Percentiles rank a stretch among this genome's conserved stretches.
These are phyloP conservation scores for Thinocorus orbignyianus DNA, from an alignment of 2,113 vertebrate genomes.

Conservation along the genomic window DNA sequence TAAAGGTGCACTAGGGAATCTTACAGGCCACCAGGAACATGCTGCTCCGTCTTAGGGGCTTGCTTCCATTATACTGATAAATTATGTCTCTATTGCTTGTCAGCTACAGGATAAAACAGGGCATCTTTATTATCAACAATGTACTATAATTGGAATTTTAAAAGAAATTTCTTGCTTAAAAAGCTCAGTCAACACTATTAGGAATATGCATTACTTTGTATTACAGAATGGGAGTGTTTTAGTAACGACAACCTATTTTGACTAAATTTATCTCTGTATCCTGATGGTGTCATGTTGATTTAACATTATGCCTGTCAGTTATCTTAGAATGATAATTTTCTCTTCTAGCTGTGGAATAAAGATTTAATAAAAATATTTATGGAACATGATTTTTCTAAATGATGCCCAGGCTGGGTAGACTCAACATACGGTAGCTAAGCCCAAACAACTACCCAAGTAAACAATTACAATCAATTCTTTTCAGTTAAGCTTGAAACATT, in stretches of 20 bases:
- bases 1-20: neutral
- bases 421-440: neutral
- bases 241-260: constrained; percentile 30
- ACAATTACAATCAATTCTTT: neutral
- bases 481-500: neutral
- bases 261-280: constrained; percentile 21
- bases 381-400: neutral
- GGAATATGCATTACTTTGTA: neutral
- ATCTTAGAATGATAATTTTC: constrained; percentile 22
- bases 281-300: constrained; percentile 42
- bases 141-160: neutral
- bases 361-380: constrained; percentile 58
- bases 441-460: neutral
- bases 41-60: neutral
- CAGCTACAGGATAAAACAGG: neutral
- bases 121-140: neutral
- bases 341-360: constrained; percentile 38
- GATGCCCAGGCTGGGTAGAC: neutral
- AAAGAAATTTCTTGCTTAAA: constrained; percentile 21
- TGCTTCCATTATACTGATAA: neutral
- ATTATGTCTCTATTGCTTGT: neutral
- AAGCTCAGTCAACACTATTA: neutral
- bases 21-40: neutral
- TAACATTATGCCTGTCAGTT: constrained; percentile 32
- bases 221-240: neutral